phyloP scores from a whole-genome alignment of 2,888 invertebrate species.

The Prenolepis imparis region DNA sequence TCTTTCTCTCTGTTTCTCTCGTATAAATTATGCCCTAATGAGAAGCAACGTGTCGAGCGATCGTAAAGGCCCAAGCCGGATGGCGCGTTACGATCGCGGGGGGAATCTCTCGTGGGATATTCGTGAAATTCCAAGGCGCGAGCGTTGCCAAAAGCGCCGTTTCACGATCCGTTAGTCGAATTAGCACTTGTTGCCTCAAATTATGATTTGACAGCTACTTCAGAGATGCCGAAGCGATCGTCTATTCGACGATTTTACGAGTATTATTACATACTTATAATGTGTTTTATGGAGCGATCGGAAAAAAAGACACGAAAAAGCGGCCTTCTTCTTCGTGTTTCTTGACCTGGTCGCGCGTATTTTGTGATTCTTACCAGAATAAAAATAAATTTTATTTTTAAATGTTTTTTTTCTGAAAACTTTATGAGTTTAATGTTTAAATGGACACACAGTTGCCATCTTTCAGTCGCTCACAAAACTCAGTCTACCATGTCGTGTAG shows the following conservation, averaged over 20 bases:
- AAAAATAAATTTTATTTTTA: neutral
- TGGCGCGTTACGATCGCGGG: constrained; percentile 49
- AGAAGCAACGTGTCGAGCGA: constrained; percentile 65
- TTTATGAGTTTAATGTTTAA: neutral
- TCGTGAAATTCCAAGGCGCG: constrained; percentile 55
- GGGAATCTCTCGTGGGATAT: constrained; percentile 51
- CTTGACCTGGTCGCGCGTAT: neutral
- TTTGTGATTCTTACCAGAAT: neutral
- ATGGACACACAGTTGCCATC: constrained; percentile 38
- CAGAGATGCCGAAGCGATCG: constrained; percentile 10
- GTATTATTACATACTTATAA: constrained; percentile 8
- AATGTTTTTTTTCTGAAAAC: neutral
- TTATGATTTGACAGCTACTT: constrained; percentile 46
- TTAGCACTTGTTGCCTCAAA: constrained; percentile 32
- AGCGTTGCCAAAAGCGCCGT: constrained; percentile 53
- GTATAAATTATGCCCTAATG: constrained; percentile 66
- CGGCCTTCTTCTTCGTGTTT: neutral
- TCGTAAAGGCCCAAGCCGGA: constrained; percentile 56
- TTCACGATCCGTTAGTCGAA: constrained; percentile 56
- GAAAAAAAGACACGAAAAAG: neutral
- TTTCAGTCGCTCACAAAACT: neutral
- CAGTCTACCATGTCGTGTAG: neutral
- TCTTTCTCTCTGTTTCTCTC: constrained; percentile 8
- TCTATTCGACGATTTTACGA: constrained; percentile 17
- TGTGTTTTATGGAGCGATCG: neutral